Conservation (phyloP, 2,113 vertebrate genomes). For the Brachionichthys hirsutus region DNA sequence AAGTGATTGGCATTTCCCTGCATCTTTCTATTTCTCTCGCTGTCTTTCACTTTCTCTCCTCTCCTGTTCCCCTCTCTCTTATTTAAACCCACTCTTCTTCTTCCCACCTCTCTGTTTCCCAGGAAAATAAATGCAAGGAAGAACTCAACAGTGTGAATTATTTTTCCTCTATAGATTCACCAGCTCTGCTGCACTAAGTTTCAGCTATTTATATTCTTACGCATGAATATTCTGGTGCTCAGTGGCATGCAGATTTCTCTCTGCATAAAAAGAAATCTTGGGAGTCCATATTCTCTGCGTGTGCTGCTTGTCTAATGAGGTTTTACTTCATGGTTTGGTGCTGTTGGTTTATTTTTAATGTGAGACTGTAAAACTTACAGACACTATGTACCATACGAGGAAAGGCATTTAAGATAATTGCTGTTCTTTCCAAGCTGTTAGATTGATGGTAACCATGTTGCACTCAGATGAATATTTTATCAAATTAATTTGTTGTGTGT, state of each 20-base stretch:
- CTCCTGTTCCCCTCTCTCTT: conserved; percentile 1
- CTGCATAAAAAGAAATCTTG: conserved; percentile 36
- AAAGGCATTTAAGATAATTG: conserved; percentile 8
- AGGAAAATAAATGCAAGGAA: conserved; percentile 23
- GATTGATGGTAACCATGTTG: no score
- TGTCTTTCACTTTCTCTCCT: conserved; percentile 31
- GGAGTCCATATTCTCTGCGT: conserved; percentile 25
- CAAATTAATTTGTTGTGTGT: no score
- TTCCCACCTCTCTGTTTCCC: conserved; percentile 7
- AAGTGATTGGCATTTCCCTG: conserved; percentile 58
- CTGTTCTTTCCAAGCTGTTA: no score
- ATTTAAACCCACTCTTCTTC: no score
- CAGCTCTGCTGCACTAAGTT: conserved; percentile 26
- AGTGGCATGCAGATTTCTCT: conserved; percentile 27
- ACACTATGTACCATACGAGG: conserved; percentile 18
- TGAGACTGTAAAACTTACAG: conserved; percentile 13
- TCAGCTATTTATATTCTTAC: conserved; percentile 32
- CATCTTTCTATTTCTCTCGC: conserved; percentile 39
- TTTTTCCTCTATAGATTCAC: conserved; percentile 32
- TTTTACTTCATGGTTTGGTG: conserved; percentile 28
- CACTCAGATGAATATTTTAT: no score
- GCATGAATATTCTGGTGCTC: conserved; percentile 25
- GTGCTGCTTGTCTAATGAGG: conserved; percentile 31
- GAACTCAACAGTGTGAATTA: conserved; percentile 20
- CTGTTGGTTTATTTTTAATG: conserved; percentile 39